Evolutionary conservation across 2,113 vertebrate genomes (phyloP).

Genomic region (Mola mola): DNA sequence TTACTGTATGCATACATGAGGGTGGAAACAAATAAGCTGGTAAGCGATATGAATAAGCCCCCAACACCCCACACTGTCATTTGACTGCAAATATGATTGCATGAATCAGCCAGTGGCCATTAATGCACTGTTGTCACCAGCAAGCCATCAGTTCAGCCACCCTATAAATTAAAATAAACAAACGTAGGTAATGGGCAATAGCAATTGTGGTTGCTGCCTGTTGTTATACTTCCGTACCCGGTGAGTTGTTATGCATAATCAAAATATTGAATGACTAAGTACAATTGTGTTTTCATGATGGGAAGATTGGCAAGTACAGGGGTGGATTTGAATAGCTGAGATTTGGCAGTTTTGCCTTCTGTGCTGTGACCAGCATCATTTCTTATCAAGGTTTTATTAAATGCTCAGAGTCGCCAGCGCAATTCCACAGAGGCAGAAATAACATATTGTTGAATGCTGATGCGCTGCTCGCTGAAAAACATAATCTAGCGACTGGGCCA

Average conservation of each 20-base stretch:
- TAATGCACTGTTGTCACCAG: slow-evolving; percentile 49
- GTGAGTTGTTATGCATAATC: slow-evolving; percentile 68
- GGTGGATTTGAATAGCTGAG: slow-evolving; percentile 66
- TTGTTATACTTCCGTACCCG: slow-evolving; percentile 66
- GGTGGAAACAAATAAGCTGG: slow-evolving; percentile 22
- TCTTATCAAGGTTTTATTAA: slow-evolving; percentile 76
- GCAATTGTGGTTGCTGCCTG: slow-evolving; percentile 71
- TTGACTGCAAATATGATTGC: slow-evolving; percentile 57
- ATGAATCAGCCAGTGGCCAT: slow-evolving; percentile 62
- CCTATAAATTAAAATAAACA: slow-evolving; percentile 71
- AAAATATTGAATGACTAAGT: slow-evolving; percentile 78
- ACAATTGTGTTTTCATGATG: slow-evolving; percentile 72
- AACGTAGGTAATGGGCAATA: slow-evolving; percentile 44
- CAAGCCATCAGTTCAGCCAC: slow-evolving; percentile 33
- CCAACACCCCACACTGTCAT: slow-evolving; percentile 44
- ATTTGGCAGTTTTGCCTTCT: slow-evolving; percentile 66
- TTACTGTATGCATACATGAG: slow-evolving; percentile 6
- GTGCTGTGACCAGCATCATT: slow-evolving; percentile 53
- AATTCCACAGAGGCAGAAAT: slow-evolving; percentile 50
- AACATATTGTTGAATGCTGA: slow-evolving; percentile 64
- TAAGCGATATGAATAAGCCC: slow-evolving; percentile 46
- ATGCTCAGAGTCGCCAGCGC: slow-evolving; percentile 48
- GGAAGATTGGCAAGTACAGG: slow-evolving; percentile 37
- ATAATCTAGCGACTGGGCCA: slow-evolving; percentile 54
- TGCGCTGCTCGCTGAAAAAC: slow-evolving; percentile 38